Evolutionary conservation across 2,888 invertebrate species (phyloP), one percentile per base, ranked within the genome.

Genomic region (Acanthopleura granulata): DNA sequence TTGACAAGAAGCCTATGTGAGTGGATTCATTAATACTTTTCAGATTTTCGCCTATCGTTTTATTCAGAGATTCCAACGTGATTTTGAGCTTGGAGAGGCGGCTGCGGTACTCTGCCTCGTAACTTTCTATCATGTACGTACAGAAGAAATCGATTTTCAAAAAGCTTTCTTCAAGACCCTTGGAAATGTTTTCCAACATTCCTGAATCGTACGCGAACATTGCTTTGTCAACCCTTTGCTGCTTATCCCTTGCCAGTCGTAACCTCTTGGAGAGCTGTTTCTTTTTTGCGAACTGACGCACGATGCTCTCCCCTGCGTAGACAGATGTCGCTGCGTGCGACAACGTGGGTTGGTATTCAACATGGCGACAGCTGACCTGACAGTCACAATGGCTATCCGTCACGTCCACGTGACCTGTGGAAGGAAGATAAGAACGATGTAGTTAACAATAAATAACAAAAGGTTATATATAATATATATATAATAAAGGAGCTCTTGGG

Each of bases 261-360:
- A 71, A 18, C 22, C 71, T 40, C n/a, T 40, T 14, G 1, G 40
- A 16, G 4, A 71, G 71, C 22, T 71, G 49, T 40, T n/a, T 71
- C 49, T 49, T n/a, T n/a, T 49, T 49, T 6, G 49, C 49, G 22
- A 71, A 49, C 27, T n/a, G 18, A 14, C 71, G 40, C 49, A 71
- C 71, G 71, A 71, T 40, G 50, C 71, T 71, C 50, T 71, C 71
- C 50, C 49, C 71, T 71, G 71, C 71, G 71, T 71, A 71, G 40
- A 71, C 71, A 49, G 71, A 71, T 71, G 71, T 71, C 49, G 71
- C 40, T 71, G 71, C 71, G n/a, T 71, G 71, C 40, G 71, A 71
- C 11, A 71, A 25, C 1, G 71, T 49, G 16, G 50, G 49, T 6
- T 49, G 18, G 50, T 71, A 71, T 22, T 71, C 71, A 40, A 49